Base-by-base conservation (phyloP, 2,888 invertebrate genomes). In the Escarpia spicata region DNA sequence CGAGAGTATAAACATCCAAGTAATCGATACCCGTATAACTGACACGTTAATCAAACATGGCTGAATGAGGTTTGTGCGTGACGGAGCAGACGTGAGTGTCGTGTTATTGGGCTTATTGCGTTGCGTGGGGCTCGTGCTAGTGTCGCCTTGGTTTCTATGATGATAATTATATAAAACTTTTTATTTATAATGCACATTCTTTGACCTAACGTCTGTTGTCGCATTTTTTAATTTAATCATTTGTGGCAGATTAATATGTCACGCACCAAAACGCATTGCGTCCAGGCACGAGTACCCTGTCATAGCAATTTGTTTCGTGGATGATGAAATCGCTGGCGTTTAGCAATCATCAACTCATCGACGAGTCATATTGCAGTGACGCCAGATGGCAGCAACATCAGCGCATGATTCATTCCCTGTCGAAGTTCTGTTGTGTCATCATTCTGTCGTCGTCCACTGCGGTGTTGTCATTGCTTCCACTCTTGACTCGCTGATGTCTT, bases 381-480 rank as follows among this genome's bases (percentile, higher is more conserved):
- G 2, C 8, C 45, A 45, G 45, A 45, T 9, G 45, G 45, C 60
- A 60, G 19, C 60, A 60, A 60, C 19, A 60, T 8, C 26, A 26
- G 15, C 26, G 60, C 19, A 4, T 60, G 60, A 60, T 60, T 60
- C 60, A 60, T 15, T 60, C 2, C 60, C 12, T 19, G 8, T 60
- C 60, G 26, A 19, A 12, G 60, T 19, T 15, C 19, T 26, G 60
- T 60, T 60, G 60, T 19, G 60, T 60, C 60, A 60, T 26, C 60
- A 19, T 26, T 60, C 60, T 60, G 26, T 60, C 19, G 4, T 15
- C 60, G 60, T 60, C 12, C 75, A 75, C 75, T 75, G 75, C 75
- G 75, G 26, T 75, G 75, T 75, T 75, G 75, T 75, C 75, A 26
- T 75, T 75, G 75, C 75, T 75, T 75, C 75, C 75, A 75, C n/a